These are phyloP conservation scores for Macrocentrus cingulum DNA, from an alignment of 1,140 invertebrate genomes.

Conservation along the genomic window DNA sequence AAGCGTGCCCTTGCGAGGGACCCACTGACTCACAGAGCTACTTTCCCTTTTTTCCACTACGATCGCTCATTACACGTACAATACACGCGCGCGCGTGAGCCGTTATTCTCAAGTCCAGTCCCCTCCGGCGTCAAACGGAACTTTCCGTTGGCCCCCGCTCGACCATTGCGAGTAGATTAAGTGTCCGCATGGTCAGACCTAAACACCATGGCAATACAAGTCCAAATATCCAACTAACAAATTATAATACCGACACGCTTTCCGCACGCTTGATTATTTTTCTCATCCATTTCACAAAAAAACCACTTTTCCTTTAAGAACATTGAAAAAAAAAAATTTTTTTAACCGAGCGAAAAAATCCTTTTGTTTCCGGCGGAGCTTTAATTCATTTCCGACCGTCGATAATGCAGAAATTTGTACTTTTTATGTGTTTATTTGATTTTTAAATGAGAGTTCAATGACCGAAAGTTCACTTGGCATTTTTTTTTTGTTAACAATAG, in stretches of 20 bases:
- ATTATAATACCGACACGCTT: slow-evolving; percentile 32
- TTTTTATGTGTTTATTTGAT: not conserved
- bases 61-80: slow-evolving; percentile 24
- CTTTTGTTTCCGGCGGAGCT: too few species aligned
- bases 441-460: slow-evolving; percentile 6
- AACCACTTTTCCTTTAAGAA: too few species aligned
- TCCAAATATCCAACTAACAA: too few species aligned
- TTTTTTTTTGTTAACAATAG: slow-evolving; percentile 49
- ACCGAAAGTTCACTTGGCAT: not conserved
- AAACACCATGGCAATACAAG: not conserved
- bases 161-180: slow-evolving; percentile 8
- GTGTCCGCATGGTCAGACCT: not conserved
- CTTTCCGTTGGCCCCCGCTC: not conserved
- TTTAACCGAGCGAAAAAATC: too few species aligned
- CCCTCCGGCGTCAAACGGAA: slow-evolving; percentile 16
- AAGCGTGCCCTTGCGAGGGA: slow-evolving; percentile 24
- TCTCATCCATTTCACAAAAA: slow-evolving; percentile 6
- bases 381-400: too few species aligned
- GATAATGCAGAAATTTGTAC: too few species aligned
- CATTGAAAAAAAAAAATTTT: too few species aligned
- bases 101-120: slow-evolving; percentile 48
- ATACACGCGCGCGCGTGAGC: slow-evolving; percentile 26
- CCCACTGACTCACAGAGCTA: slow-evolving; percentile 59
- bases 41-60: slow-evolving; percentile 53
- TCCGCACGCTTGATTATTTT: slow-evolving; percentile 18